Evolutionary conservation across 2,888 invertebrate genomes (phyloP), one percentile per base, ranked within the genome.

Genomic region (Catocala fraxini): DNA sequence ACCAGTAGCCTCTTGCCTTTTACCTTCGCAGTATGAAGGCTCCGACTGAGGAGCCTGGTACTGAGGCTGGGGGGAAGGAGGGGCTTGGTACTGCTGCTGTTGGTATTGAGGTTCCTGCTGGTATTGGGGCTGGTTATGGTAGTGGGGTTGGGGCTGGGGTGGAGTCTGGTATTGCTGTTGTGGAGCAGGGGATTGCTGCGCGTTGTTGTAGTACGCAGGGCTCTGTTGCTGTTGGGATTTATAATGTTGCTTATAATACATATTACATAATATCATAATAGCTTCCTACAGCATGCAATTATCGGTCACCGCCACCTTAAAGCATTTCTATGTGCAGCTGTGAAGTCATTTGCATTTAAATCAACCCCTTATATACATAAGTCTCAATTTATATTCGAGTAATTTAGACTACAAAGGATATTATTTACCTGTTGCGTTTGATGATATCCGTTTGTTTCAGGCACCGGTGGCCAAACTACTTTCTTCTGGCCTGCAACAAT

Each of bases 381-480:
- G 41, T 45, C 12, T 55, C 15, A 41, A 41, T 56, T 46, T 41
- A 33, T 48, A 58, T 45, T 41, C 0, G n/a, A 41, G 13, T 53
- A 59, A 46, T 59, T 65, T 41, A 46, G 9, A 51, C 57, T 6
- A 52, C 34, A 41, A 54, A 46, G 48, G 10, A 51, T 51, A 34
- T 55, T 51, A 52, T 46, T 56, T 95, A 96, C 96, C 95, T 96
- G 96, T 86, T 95, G 95, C 79, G 93, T 74, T 81, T 95, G 95
- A 75, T 95, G 95, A 78, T 95, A 92, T 62, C 95, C 95, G 90
- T 95, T 95, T 73, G 96, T 96, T 88, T 96, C 95, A 73, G 96
- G 96, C 86, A 96, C 96, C 75, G 97, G 97, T 73, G 98, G 98
- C 98, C 98, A 98, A 90, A 97, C 97, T 83, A 98, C 97, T 93